Evolutionary conservation across 2,888 invertebrate species (phyloP).

Genomic region (Adineta ricciae): DNA sequence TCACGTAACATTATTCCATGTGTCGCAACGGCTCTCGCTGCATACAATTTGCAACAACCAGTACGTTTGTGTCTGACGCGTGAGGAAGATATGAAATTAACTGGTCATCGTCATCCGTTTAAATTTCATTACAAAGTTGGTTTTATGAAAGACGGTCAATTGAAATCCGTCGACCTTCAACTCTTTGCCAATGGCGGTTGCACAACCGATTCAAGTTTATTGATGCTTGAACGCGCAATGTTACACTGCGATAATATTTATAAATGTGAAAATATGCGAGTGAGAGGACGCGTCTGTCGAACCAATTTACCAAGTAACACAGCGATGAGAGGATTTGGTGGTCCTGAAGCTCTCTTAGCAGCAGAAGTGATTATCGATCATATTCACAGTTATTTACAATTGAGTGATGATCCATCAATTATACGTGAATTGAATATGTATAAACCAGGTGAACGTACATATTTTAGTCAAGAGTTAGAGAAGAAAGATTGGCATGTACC

Average conservation of each 20-base stretch:
- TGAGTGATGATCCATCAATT: conserved; percentile 41
- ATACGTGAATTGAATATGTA: conserved; percentile 65
- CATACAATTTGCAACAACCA: conserved; percentile 60
- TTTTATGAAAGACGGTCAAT: conserved; percentile 36
- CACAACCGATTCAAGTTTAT: conserved; percentile 37
- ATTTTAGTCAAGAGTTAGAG: conserved; percentile 60
- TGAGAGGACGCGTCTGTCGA: conserved; percentile 36
- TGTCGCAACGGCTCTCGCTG: conserved; percentile 23
- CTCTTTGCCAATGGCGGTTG: conserved; percentile 39
- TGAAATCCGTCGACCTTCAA: conserved; percentile 38
- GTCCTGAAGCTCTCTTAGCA: conserved; percentile 78
- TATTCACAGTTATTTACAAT: neutral
- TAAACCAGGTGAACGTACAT: conserved; percentile 65
- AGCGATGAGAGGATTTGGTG: conserved; percentile 59
- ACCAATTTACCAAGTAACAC: conserved; percentile 33
- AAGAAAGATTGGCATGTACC: conserved; percentile 60
- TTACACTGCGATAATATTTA: conserved; percentile 37
- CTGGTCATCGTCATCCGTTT: conserved; percentile 78
- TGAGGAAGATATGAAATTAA: conserved; percentile 78
- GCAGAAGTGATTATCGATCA: conserved; percentile 62
- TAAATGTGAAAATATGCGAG: neutral
- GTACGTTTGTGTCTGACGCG: conserved; percentile 75
- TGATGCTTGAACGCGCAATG: conserved; percentile 36
- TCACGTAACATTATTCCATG: conserved; percentile 57
- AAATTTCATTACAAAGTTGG: conserved; percentile 65